A percentile compares a stretch with the other conserved stretches of the same genome.
These are phyloP conservation scores for Aethina tumida DNA, from an alignment of 1,140 invertebrate genomes.

Conservation along the genomic window DNA sequence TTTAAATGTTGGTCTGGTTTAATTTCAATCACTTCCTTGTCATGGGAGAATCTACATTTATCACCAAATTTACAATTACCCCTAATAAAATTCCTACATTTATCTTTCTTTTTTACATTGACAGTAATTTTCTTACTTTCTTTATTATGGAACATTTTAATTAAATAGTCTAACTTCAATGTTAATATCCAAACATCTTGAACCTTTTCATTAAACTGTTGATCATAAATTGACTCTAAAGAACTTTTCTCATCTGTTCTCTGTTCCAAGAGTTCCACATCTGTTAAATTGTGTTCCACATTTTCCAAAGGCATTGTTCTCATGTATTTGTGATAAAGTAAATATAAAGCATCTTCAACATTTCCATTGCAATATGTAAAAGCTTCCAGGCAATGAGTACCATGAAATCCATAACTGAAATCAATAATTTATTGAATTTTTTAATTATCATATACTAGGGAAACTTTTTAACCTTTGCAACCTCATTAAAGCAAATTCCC, in stretches of 20 bases:
- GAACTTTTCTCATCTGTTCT: slow-evolving; percentile 58
- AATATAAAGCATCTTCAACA: slow-evolving; percentile 53
- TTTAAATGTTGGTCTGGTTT: slow-evolving; percentile 27
- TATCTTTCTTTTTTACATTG: slow-evolving; percentile 46
- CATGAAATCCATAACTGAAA: slow-evolving; percentile 59
- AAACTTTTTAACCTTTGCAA: slow-evolving; percentile 49
- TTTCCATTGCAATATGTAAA: slow-evolving; percentile 50
- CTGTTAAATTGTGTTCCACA: slow-evolving; percentile 34
- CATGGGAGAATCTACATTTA: slow-evolving; percentile 64
- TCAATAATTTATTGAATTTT: slow-evolving; percentile 13
- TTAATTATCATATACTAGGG: neutral
- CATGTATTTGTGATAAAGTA: slow-evolving; percentile 61
- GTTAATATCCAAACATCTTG: slow-evolving; percentile 55
- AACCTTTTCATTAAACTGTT: slow-evolving; percentile 54
- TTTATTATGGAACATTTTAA: slow-evolving; percentile 48
- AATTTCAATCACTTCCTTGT: slow-evolving; percentile 38
- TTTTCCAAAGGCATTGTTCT: slow-evolving; percentile 34
- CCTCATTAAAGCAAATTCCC: slow-evolving; percentile 57
- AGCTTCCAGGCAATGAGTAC: slow-evolving; percentile 61
- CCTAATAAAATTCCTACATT: slow-evolving; percentile 55
- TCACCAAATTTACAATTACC: slow-evolving; percentile 60
- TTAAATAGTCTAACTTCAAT: slow-evolving; percentile 55
- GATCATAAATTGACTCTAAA: slow-evolving; percentile 63
- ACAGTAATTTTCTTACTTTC: slow-evolving; percentile 21
- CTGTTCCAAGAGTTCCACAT: slow-evolving; percentile 48